Conservation (phyloP, 1,140 invertebrate species). For the Rhysida immarginata region DNA sequence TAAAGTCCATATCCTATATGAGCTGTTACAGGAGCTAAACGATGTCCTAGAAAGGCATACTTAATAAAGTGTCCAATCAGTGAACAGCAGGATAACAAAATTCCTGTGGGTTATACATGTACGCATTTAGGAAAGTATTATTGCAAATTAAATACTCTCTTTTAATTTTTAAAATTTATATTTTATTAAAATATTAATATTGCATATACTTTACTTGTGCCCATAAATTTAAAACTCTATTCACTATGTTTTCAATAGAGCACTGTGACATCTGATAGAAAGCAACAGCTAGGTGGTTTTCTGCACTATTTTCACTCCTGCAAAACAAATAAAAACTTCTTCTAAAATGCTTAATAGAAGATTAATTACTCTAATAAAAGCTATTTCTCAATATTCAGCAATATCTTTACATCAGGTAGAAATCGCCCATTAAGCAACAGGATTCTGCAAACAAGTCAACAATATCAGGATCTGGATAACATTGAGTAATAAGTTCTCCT, state of each 20-base stretch:
- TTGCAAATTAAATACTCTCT: neutral
- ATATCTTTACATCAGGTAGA: constrained; percentile 45
- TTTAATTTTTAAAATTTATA: neutral
- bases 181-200: neutral
- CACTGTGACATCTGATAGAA: constrained; percentile 41
- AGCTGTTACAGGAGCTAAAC: too few relatives aligned
- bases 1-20: too few relatives aligned
- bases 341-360: constrained; percentile 15
- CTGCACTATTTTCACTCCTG: constrained; percentile 27
- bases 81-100: too few relatives aligned
- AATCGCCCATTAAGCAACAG: constrained; percentile 44
- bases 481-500: neutral
- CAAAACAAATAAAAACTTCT: neutral
- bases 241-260: constrained; percentile 18
- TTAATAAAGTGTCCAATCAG: too few relatives aligned
- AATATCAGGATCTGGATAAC: neutral
- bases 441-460: constrained; percentile 39
- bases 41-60: too few relatives aligned
- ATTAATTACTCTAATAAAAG: constrained; percentile 6
- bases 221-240: constrained; percentile 11
- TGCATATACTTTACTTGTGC: constrained; percentile 10
- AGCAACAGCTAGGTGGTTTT: constrained; percentile 40
- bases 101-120: too few relatives aligned
- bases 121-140: too few relatives aligned
- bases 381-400: too few relatives aligned